Conservation (phyloP, 2,888 invertebrate species). For the Augochlorella aurata region DNA sequence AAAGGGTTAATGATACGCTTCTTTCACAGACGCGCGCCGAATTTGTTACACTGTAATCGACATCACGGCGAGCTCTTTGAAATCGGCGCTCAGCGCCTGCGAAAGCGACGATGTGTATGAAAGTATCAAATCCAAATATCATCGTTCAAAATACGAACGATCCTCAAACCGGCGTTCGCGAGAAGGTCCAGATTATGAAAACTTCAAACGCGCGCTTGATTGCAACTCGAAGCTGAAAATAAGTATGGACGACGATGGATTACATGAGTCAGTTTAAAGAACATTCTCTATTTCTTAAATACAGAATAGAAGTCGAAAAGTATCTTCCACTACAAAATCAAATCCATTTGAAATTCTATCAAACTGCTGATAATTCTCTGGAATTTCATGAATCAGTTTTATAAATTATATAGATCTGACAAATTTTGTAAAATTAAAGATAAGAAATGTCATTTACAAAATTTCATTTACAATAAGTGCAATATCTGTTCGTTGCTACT, state of each 20-base stretch:
- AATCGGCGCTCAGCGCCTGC: slow-evolving; percentile 57
- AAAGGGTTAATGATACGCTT: not conserved
- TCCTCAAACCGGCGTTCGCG: not conserved
- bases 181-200: not conserved
- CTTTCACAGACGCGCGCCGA: slow-evolving; percentile 67
- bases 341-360: not conserved
- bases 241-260: slow-evolving; percentile 5
- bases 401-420: no score
- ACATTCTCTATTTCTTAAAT: not conserved
- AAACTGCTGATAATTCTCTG: not conserved
- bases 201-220: not conserved
- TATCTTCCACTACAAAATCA: not conserved
- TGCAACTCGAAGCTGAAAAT: slow-evolving; percentile 2
- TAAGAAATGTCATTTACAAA: no score
- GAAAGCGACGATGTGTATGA: slow-evolving; percentile 36
- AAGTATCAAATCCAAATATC: slow-evolving; percentile 24
- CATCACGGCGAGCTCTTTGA: slow-evolving; percentile 69
- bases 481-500: no score
- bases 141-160: slow-evolving; percentile 26
- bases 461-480: no score
- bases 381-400: no score
- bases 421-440: no score
- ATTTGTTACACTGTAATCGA: slow-evolving; percentile 72
- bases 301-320: not conserved
- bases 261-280: slow-evolving; percentile 28